Evolutionary conservation across 2,888 invertebrate genomes (phyloP).

Genomic region (Deilephila elpenor): DNA sequence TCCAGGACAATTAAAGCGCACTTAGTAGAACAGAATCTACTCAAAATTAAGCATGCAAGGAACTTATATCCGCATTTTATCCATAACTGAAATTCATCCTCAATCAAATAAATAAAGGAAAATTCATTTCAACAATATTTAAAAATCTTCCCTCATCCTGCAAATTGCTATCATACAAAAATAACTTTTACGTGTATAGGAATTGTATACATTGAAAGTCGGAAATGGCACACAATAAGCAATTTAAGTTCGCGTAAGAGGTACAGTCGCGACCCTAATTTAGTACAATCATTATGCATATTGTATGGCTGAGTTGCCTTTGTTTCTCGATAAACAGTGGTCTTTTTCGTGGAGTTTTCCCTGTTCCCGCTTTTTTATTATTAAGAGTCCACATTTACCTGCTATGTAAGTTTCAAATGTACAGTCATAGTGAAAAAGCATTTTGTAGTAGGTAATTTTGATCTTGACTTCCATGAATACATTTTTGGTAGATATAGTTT

Average conservation of each 20-base stretch:
- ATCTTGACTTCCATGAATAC: neutral
- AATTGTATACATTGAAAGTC: conserved; percentile 39
- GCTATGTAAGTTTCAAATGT: conserved; percentile 65
- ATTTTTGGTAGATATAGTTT: neutral
- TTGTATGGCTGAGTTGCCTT: conserved; percentile 73
- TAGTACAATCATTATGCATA: conserved; percentile 82
- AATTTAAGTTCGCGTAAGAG: conserved; percentile 71
- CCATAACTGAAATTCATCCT: too few relatives aligned
- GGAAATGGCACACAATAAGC: conserved; percentile 70
- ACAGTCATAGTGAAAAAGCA: conserved; percentile 51
- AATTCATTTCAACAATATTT: neutral
- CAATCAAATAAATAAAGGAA: neutral
- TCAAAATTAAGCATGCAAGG: too few relatives aligned
- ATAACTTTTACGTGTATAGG: conserved; percentile 4
- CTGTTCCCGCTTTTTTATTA: conserved; percentile 74
- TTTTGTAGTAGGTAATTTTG: neutral
- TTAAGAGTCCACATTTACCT: conserved; percentile 71
- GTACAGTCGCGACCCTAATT: conserved; percentile 72
- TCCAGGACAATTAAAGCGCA: too few relatives aligned
- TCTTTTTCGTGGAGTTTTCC: conserved; percentile 68
- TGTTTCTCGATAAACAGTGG: conserved; percentile 78
- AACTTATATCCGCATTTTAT: too few relatives aligned
- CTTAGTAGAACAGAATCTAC: too few relatives aligned
- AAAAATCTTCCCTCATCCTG: neutral
- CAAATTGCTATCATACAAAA: neutral